Conservation (phyloP, 2,113 vertebrate genomes). For the Xenopus laevis region DNA sequence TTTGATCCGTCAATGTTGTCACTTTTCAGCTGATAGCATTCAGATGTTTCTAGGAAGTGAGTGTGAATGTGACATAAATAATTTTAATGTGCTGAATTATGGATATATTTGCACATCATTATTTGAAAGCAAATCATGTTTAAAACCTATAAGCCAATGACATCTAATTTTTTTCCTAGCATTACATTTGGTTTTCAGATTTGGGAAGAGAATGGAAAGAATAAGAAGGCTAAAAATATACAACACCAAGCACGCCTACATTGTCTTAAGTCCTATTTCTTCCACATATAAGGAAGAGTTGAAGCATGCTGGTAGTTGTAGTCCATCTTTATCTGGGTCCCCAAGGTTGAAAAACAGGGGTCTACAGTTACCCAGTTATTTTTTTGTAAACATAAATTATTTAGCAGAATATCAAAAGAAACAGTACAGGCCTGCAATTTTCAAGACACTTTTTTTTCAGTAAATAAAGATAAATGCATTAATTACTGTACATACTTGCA, state of each 20-base stretch:
- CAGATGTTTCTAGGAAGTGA: background rate
- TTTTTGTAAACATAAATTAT: too few relatives aligned
- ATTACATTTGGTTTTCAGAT: constrained; percentile 11
- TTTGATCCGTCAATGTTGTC: constrained; percentile 5
- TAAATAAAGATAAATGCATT: too few relatives aligned
- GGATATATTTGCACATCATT: constrained; percentile 4
- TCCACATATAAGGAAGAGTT: too few relatives aligned
- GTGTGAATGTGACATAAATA: constrained; percentile 21
- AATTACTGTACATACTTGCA: too few relatives aligned
- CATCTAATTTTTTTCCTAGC: constrained; percentile 8
- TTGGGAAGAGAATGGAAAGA: background rate
- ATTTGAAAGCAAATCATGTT: background rate
- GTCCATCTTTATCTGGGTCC: too few relatives aligned
- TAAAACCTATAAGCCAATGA: constrained; percentile 4
- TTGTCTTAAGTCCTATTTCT: too few relatives aligned
- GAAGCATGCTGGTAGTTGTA: too few relatives aligned
- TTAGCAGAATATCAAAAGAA: too few relatives aligned
- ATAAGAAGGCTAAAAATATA: background rate
- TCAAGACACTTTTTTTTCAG: too few relatives aligned
- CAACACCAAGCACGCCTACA: background rate
- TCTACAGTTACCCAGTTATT: too few relatives aligned
- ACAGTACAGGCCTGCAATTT: too few relatives aligned
- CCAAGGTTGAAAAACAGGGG: too few relatives aligned
- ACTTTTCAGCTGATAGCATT: constrained; percentile 10
- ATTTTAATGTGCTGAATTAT: constrained; percentile 18